A percentile compares a stretch with the other conserved stretches of the same genome.
phyloP scores from a whole-genome alignment of 1,140 invertebrate genomes.

The Andrena cerasifolii region DNA sequence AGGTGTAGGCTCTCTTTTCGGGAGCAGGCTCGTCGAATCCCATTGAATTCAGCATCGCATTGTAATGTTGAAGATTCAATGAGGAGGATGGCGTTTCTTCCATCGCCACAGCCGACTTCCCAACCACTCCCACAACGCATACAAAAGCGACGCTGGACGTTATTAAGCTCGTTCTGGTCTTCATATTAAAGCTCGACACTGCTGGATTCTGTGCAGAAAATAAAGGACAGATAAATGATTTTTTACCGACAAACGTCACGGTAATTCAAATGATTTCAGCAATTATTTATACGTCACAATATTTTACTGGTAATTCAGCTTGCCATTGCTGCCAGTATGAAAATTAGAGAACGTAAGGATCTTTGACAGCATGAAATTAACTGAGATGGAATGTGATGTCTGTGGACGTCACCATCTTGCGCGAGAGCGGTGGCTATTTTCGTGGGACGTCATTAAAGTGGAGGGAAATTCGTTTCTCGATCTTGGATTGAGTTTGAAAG shows the following conservation, averaged over 20 bases:
- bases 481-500: background rate
- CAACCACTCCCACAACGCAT: slow-evolving; percentile 65
- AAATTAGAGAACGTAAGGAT: no score
- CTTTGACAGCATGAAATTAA: no score
- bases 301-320: no score
- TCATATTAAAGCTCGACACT: slow-evolving; percentile 6
- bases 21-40: slow-evolving; percentile 52
- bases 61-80: slow-evolving; percentile 36
- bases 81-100: slow-evolving; percentile 64
- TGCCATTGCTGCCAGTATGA: background rate
- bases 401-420: background rate
- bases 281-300: no score
- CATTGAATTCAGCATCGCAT: slow-evolving; percentile 28
- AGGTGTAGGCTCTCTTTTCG: slow-evolving; percentile 85
- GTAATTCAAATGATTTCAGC: no score
- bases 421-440: background rate
- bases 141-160: slow-evolving; percentile 59
- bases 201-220: slow-evolving; percentile 12
- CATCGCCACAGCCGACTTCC: slow-evolving; percentile 52
- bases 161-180: slow-evolving; percentile 25
- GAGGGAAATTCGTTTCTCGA: background rate
- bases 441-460: background rate
- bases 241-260: no score
- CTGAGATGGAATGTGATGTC: no score
- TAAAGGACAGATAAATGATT: slow-evolving; percentile 1